Evolutionary conservation across 1,140 invertebrate species (phyloP).

Genomic region (Hirudo medicinalis): DNA sequence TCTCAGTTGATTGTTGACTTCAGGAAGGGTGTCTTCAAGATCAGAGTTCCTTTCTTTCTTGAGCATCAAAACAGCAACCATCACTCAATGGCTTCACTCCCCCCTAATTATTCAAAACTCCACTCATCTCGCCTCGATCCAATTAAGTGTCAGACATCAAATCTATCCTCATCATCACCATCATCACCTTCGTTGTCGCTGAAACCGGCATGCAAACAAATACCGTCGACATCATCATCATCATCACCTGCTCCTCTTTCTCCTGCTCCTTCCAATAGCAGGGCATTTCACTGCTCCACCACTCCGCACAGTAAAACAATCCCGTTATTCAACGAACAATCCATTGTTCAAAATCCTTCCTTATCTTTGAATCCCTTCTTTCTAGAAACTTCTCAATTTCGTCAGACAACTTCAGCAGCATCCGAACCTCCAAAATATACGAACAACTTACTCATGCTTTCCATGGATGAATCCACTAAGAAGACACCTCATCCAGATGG

Average conservation of each 20-base stretch:
- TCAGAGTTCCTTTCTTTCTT: conserved; percentile 12
- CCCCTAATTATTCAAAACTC: not conserved
- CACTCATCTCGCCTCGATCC: not conserved
- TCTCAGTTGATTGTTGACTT: not conserved
- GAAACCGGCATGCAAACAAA: not conserved
- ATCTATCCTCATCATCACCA: not conserved
- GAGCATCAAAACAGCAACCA: not conserved
- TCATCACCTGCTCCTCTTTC: not conserved
- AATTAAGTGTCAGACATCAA: not conserved
- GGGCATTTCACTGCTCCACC: not conserved
- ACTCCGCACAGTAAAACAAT: too few relatives aligned
- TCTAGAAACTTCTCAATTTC: too few relatives aligned
- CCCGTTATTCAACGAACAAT: too few relatives aligned
- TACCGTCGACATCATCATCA: not conserved
- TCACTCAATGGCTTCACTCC: not conserved
- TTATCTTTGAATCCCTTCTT: too few relatives aligned
- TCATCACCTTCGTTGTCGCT: not conserved
- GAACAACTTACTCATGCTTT: too few relatives aligned
- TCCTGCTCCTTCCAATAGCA: not conserved
- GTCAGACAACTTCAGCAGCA: too few relatives aligned
- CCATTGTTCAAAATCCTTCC: too few relatives aligned
- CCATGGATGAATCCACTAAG: too few relatives aligned
- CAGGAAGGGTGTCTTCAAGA: conserved; percentile 4
- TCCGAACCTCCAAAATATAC: too few relatives aligned
- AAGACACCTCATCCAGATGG: too few relatives aligned